Conservation (phyloP, 2,113 vertebrate genomes). For the Hirundichthys speculiger region DNA sequence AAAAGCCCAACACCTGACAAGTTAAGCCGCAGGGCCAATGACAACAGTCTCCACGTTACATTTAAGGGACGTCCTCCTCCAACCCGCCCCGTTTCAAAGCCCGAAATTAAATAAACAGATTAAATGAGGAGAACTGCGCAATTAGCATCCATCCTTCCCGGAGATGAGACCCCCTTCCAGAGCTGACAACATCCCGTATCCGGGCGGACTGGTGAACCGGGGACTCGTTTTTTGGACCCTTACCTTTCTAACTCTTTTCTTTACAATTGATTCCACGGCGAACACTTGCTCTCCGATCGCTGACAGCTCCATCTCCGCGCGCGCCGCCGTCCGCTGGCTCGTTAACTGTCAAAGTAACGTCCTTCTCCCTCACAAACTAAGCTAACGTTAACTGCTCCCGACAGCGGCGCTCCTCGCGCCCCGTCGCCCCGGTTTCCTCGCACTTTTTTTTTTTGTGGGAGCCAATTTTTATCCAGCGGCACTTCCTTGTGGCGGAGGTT, state of each 20-base stretch:
- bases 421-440: conserved; percentile 21
- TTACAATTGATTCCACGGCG: conserved; percentile 93
- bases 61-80: conserved; percentile 36
- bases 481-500: conserved; percentile 56
- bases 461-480: conserved; percentile 18
- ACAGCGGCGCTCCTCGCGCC: conserved; percentile 6
- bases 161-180: neutral
- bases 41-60: conserved; percentile 44
- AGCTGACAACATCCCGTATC: neutral
- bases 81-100: conserved; percentile 40
- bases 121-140: conserved; percentile 25
- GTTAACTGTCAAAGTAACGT: conserved; percentile 51
- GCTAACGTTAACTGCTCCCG: conserved; percentile 26
- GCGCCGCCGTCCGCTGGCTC: no score
- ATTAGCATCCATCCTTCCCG: conserved; percentile 24
- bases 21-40: conserved; percentile 19
- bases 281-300: conserved; percentile 98
- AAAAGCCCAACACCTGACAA: conserved; percentile 26
- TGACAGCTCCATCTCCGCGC: conserved; percentile 93
- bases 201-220: neutral
- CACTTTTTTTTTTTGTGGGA: no score
- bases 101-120: conserved; percentile 46
- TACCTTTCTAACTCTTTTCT: conserved; percentile 96
- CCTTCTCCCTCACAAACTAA: conserved; percentile 51
- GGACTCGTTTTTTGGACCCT: neutral